Percentiles rank a stretch among this genome's conserved stretches.
These are phyloP conservation scores for Labia minor DNA, from an alignment of 2,888 invertebrate species.

Conservation along the genomic window DNA sequence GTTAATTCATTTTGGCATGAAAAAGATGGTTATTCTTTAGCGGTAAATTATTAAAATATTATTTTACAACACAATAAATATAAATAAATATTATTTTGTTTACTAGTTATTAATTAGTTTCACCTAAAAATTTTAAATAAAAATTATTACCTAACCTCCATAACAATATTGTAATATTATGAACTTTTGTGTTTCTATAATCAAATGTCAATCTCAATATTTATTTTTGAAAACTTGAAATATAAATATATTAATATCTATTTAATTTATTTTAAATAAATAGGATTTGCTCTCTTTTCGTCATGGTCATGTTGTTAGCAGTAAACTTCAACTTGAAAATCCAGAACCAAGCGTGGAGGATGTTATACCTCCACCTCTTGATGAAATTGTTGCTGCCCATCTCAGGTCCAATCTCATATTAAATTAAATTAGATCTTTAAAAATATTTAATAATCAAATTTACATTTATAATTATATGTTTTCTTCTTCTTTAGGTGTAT, in stretches of 20 bases:
- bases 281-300: conserved; percentile 49
- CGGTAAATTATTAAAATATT: conserved; percentile 31
- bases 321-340: conserved; percentile 55
- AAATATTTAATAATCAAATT: conserved; percentile 18
- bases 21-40: conserved; percentile 33
- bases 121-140: too few relatives aligned
- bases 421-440: neutral
- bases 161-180: too few relatives aligned
- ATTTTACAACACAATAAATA: too few relatives aligned
- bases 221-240: too few relatives aligned
- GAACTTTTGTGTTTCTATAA: too few relatives aligned
- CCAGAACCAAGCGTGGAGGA: conserved; percentile 60
- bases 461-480: too few relatives aligned
- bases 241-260: too few relatives aligned
- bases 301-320: conserved; percentile 61
- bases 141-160: too few relatives aligned
- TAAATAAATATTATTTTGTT: too few relatives aligned
- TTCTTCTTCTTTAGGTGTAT: conserved; percentile 38
- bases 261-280: too few relatives aligned
- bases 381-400: conserved; percentile 64
- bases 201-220: too few relatives aligned
- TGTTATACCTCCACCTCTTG: conserved; percentile 58
- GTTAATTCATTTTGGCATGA: conserved; percentile 33
- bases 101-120: too few relatives aligned
- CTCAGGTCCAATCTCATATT: conserved; percentile 47